phyloP scores from a whole-genome alignment of 2,113 vertebrate species.

The Odontesthes bonariensis region DNA sequence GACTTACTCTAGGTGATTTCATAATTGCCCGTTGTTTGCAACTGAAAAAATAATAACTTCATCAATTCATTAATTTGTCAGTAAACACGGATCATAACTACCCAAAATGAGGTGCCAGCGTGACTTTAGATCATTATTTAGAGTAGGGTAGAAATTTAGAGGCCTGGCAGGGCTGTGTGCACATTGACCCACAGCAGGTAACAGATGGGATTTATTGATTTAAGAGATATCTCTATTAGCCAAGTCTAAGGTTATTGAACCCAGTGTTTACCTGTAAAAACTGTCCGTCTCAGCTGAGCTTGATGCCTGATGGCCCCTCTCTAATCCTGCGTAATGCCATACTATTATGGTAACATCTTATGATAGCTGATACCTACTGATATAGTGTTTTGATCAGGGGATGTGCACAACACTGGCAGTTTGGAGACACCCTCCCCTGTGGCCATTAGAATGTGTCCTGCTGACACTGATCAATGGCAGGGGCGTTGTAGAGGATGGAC shows the following conservation, averaged over 20 bases:
- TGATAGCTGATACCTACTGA: conserved; percentile 9
- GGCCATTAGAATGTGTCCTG: conserved; percentile 49
- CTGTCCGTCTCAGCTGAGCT: conserved; percentile 26
- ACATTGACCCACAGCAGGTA: conserved; percentile 33
- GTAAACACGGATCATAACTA: no score
- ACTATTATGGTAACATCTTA: conserved; percentile 2
- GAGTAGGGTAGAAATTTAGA: conserved; percentile 1
- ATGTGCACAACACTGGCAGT: background rate
- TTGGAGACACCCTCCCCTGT: conserved; percentile 3
- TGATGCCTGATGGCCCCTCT: conserved; percentile 15
- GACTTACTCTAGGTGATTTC: background rate
- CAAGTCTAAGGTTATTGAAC: conserved; percentile 54
- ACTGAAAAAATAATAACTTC: no score
- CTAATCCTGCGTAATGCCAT: conserved; percentile 7
- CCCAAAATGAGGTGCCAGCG: no score
- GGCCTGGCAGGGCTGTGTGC: background rate
- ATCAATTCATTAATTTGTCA: no score
- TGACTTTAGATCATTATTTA: conserved; percentile 3
- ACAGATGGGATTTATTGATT: conserved; percentile 53
- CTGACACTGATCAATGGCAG: conserved; percentile 60
- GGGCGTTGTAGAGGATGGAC: conserved; percentile 39
- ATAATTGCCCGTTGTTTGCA: no score
- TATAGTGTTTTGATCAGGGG: no score
- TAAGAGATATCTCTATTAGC: conserved; percentile 38
- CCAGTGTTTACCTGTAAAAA: background rate